phyloP scores from a whole-genome alignment of 2,888 invertebrate species.

The Panopea generosa region DNA sequence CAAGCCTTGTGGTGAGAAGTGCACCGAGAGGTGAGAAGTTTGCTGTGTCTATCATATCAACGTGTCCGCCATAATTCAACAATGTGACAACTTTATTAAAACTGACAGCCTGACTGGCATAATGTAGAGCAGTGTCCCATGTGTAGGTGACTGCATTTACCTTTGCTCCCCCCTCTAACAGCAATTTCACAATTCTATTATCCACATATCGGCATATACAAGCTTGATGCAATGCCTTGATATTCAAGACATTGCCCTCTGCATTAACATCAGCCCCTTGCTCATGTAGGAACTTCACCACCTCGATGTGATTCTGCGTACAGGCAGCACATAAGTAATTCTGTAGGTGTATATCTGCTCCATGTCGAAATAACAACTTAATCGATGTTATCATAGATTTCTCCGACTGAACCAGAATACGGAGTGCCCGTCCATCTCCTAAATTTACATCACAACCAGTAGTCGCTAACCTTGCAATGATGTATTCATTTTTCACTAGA shows the following conservation, averaged over 20 bases:
- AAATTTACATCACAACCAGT: slow-evolving; percentile 4
- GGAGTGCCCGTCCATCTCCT: neutral
- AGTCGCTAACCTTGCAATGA: neutral
- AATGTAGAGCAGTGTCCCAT: slow-evolving; percentile 5
- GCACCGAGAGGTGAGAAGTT: neutral
- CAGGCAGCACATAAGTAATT: neutral
- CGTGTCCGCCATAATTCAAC: neutral
- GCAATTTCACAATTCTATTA: neutral
- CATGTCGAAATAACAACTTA: neutral
- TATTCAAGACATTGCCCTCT: neutral
- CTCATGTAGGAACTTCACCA: neutral
- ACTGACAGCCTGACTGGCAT: neutral
- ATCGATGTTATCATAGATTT: neutral
- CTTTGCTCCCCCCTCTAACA: neutral
- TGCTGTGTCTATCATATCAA: neutral
- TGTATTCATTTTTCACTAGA: neutral
- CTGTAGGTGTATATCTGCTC: neutral
- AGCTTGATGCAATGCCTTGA: neutral
- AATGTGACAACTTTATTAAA: neutral
- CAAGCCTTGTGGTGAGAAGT: neutral
- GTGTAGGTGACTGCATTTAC: neutral
- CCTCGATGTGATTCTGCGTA: neutral
- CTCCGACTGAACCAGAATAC: neutral
- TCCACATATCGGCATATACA: neutral
- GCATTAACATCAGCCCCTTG: neutral